Evolutionary conservation across 1,140 invertebrate species (phyloP).

Genomic region (Rhopalosiphum maidis): DNA sequence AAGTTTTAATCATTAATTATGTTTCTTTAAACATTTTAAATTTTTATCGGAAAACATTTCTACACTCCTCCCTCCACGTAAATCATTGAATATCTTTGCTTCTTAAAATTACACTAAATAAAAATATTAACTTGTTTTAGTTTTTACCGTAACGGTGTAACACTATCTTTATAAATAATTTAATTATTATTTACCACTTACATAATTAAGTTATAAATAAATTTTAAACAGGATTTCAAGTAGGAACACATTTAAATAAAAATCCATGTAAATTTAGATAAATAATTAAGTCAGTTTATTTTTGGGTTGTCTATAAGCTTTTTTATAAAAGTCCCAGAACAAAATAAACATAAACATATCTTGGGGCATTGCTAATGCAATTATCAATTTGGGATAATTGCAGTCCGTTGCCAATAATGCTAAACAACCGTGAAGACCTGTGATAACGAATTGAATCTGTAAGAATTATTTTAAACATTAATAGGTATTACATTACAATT

Average conservation of each 20-base stretch:
- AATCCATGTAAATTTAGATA: background rate
- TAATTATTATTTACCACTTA: too few species aligned
- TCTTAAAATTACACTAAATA: too few species aligned
- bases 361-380: constrained; percentile 72
- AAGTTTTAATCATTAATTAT: too few species aligned
- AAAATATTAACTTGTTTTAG: background rate
- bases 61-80: too few species aligned
- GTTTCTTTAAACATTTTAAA: too few species aligned
- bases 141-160: background rate
- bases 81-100: too few species aligned
- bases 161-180: too few species aligned
- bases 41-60: too few species aligned
- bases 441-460: constrained; percentile 76
- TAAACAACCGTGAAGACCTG: constrained; percentile 73
- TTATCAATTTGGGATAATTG: constrained; percentile 72
- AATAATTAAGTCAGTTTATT: constrained; percentile 27
- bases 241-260: background rate
- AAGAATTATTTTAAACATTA: constrained; percentile 59
- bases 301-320: constrained; percentile 68
- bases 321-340: constrained; percentile 86
- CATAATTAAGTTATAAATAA: background rate
- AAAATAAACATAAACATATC: constrained; percentile 79
- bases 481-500: background rate
- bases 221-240: background rate
- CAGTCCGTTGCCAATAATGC: constrained; percentile 75